Evolutionary conservation across 2,888 invertebrate genomes (phyloP).

Genomic region (Drosophila flavopinicola): DNA sequence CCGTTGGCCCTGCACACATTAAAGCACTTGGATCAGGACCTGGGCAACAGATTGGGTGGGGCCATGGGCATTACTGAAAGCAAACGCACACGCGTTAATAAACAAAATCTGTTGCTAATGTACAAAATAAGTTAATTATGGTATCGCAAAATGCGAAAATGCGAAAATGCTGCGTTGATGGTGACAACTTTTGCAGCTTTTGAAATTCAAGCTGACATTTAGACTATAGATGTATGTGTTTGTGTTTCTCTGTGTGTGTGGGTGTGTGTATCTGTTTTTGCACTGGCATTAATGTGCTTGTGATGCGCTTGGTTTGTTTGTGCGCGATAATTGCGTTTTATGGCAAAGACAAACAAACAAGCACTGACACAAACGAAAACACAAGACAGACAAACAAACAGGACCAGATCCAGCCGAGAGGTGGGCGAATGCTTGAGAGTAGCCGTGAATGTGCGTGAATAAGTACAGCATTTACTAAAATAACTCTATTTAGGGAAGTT

Average conservation of each 20-base stretch:
- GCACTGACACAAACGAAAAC: too few relatives aligned
- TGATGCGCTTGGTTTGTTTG: conserved; percentile 40
- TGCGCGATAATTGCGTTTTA: conserved; percentile 62
- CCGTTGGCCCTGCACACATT: conserved; percentile 51
- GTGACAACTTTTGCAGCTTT: conserved; percentile 62
- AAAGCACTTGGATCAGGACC: conserved; percentile 29
- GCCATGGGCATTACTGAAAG: conserved; percentile 35
- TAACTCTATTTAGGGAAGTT: too few relatives aligned
- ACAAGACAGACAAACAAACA: conserved; percentile 18
- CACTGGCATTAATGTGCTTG: conserved; percentile 31
- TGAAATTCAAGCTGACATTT: conserved; percentile 46
- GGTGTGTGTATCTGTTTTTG: conserved; percentile 13
- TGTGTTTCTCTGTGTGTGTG: neutral
- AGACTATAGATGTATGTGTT: neutral
- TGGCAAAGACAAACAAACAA: conserved; percentile 47
- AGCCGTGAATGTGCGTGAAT: too few relatives aligned
- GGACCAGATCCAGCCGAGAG: conserved; percentile 9
- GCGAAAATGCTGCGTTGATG: conserved; percentile 45
- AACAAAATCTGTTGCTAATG: conserved; percentile 79
- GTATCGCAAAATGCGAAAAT: conserved; percentile 64
- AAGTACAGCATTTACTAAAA: too few relatives aligned
- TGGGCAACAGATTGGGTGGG: neutral
- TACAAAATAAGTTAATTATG: conserved; percentile 77
- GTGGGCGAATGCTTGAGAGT: too few relatives aligned
- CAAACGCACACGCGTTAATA: conserved; percentile 71